Percentiles rank a stretch among this genome's conserved stretches.
Evolutionary conservation across 2,113 vertebrate species (phyloP).

Genomic region (Sylvilagus bachmani): DNA sequence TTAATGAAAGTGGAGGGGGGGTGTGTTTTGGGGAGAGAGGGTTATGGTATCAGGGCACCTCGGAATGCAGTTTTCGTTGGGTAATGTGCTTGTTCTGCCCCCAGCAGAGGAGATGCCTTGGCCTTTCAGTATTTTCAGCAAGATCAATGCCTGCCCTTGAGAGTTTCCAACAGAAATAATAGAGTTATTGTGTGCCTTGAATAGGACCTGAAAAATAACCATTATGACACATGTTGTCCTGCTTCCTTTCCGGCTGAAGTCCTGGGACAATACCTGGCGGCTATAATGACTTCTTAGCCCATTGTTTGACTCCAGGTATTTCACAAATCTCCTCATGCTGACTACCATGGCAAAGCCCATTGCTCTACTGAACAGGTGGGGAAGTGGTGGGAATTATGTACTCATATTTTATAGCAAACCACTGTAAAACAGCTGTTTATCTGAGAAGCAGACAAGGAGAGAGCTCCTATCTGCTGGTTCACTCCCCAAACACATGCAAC

Average conservation of each 20-base stretch:
- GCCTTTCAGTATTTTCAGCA: constrained; percentile 29
- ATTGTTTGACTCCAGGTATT: neutral
- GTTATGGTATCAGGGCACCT: neutral
- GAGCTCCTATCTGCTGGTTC: too few relatives aligned
- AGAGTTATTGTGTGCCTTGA: neutral
- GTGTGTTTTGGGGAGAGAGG: too few relatives aligned
- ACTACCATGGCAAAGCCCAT: neutral
- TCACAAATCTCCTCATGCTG: neutral
- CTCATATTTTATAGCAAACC: neutral
- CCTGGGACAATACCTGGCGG: neutral
- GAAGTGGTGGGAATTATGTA: neutral
- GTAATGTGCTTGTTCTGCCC: neutral
- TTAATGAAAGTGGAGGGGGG: neutral
- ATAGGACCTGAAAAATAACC: neutral
- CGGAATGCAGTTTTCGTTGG: neutral
- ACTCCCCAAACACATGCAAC: too few relatives aligned
- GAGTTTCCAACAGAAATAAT: neutral
- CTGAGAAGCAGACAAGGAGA: too few relatives aligned
- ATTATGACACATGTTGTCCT: neutral
- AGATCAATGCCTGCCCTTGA: neutral
- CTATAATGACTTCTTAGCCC: neutral
- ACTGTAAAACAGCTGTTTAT: too few relatives aligned
- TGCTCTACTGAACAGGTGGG: neutral
- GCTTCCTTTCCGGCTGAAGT: constrained; percentile 16
- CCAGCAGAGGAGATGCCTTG: neutral